phyloP scores from a whole-genome alignment of 2,797 vertebrate genomes.

The Thaleichthys pacificus region DNA sequence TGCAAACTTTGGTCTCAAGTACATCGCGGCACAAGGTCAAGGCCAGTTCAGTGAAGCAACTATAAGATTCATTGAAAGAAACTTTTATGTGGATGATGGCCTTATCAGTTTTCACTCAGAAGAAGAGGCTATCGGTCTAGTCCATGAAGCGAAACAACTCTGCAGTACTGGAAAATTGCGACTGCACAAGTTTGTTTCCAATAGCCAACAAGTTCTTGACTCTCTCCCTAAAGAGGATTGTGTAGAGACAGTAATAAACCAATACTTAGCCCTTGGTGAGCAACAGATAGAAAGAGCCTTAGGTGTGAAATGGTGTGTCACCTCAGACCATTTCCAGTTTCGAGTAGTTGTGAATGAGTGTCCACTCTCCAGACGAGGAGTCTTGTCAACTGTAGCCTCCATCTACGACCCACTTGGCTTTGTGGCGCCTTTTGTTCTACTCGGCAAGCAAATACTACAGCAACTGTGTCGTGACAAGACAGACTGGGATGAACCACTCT shows the following conservation, averaged over 20 bases:
- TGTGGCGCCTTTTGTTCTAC: constrained; percentile 7
- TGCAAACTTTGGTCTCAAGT: constrained; percentile 21
- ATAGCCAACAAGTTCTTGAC: constrained; percentile 4
- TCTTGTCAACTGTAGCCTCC: constrained; percentile 18
- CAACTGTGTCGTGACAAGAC: constrained; percentile 15
- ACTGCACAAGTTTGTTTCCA: background rate
- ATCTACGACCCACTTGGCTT: background rate
- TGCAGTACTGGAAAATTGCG: background rate
- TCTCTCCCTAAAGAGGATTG: constrained; percentile 6
- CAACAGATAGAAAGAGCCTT: constrained; percentile 24
- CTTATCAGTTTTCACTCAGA: too few relatives aligned
- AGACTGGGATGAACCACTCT: background rate
- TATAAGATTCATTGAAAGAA: too few relatives aligned
- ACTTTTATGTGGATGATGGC: too few relatives aligned
- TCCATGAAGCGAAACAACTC: background rate
- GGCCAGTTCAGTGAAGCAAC: background rate
- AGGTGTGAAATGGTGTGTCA: constrained; percentile 9
- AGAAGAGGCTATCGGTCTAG: too few relatives aligned
- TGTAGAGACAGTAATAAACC: background rate
- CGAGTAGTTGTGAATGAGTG: background rate
- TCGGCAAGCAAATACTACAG: constrained; percentile 24
- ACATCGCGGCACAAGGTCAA: constrained; percentile 12
- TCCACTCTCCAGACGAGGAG: constrained; percentile 18
- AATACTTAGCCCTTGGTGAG: constrained; percentile 4
- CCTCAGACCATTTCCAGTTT: background rate